Percentiles rank a stretch among this genome's conserved stretches.
Evolutionary conservation across 2,797 vertebrate species (phyloP).

Genomic region (Mionectes olivaceus): DNA sequence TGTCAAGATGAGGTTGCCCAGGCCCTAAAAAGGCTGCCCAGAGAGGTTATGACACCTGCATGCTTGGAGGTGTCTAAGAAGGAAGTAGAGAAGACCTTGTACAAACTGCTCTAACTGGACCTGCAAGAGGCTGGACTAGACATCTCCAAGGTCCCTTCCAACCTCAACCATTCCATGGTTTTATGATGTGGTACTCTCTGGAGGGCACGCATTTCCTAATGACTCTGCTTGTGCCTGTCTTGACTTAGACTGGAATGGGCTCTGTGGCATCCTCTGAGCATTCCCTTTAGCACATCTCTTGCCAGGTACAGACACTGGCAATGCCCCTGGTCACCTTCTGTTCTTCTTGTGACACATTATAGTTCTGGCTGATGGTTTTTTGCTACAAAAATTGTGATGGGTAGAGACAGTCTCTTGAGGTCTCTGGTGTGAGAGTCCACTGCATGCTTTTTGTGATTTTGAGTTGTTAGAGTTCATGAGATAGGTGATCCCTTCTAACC

Average conservation of each 20-base stretch:
- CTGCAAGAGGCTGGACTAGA: not conserved
- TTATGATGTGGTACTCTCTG: not conserved
- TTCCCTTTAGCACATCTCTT: not conserved
- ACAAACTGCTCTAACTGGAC: not conserved
- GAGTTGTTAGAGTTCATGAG: not conserved
- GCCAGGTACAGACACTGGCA: not conserved
- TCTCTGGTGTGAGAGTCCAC: not conserved
- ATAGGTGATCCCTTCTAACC: not conserved
- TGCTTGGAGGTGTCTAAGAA: not conserved
- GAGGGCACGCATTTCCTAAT: not conserved
- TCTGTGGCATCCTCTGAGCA: not conserved
- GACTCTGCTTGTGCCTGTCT: not conserved
- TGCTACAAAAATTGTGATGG: not conserved
- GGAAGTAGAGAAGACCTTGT: not conserved
- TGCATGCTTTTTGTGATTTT: not conserved
- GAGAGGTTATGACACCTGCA: not conserved
- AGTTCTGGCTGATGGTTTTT: not conserved
- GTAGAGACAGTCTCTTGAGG: not conserved
- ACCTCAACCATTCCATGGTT: not conserved
- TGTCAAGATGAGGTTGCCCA: not conserved
- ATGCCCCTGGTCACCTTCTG: not conserved
- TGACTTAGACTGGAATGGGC: not conserved
- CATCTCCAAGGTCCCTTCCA: not conserved
- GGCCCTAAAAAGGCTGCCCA: not conserved
- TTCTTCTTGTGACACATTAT: not conserved